These are phyloP conservation scores for Schizotus pectinicornis DNA, from an alignment of 2,888 invertebrate species.

Conservation along the genomic window DNA sequence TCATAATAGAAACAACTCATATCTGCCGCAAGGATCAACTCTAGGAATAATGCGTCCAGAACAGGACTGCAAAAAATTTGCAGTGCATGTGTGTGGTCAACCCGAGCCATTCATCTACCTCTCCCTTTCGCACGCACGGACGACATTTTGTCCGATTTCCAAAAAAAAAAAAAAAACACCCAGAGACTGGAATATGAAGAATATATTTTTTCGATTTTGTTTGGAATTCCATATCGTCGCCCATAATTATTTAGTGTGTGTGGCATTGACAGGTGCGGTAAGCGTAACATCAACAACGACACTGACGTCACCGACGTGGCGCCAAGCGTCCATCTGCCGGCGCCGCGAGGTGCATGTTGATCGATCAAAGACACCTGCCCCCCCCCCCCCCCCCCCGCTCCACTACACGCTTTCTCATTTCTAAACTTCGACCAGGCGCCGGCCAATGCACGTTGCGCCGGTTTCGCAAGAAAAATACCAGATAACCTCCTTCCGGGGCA, in stretches of 20 bases:
- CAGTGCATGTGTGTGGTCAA: not conserved
- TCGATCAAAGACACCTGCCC: constrained; percentile 53
- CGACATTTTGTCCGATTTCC: not conserved
- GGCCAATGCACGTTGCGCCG: not conserved
- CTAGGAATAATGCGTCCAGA: not conserved
- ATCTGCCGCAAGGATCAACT: too few species aligned
- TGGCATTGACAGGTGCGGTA: constrained; percentile 42
- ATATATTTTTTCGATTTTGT: too few species aligned
- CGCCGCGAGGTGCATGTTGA: constrained; percentile 54
- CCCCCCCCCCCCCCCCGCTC: constrained; percentile 29
- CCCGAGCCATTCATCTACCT: not conserved
- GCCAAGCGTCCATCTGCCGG: constrained; percentile 55
- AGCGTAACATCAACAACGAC: constrained; percentile 41
- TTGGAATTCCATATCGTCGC: too few species aligned
- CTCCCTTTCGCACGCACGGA: not conserved
- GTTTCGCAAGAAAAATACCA: not conserved
- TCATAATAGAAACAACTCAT: not conserved
- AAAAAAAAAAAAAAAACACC: too few species aligned
- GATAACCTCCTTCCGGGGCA: not conserved
- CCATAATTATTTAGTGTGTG: constrained; percentile 18
- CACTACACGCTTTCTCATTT: not conserved
- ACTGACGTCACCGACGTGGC: constrained; percentile 51
- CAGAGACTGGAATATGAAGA: too few species aligned
- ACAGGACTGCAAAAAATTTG: not conserved
- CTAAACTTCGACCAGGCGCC: too few species aligned